A percentile compares a stretch with the other conserved stretches of the same genome.
Conservation (phyloP, 2,797 vertebrate genomes). For the Triplophysa yarkandensis region DNA sequence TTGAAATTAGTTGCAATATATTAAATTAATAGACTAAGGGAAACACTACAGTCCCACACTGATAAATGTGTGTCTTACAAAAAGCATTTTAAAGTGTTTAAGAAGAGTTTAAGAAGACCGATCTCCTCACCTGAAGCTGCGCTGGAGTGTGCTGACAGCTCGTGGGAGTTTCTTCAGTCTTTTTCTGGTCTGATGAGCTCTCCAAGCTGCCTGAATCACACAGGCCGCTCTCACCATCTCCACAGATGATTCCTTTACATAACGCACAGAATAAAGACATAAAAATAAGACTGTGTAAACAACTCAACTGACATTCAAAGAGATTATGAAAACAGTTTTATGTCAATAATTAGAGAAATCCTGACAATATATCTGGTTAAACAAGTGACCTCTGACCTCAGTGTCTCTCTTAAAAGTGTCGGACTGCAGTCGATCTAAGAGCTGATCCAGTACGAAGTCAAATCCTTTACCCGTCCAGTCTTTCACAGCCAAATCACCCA, state of each 20-base stretch:
- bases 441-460: conserved; percentile 78
- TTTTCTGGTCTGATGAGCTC: conserved; percentile 83
- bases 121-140: conserved; percentile 81
- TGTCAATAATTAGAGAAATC: no score
- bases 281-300: not conserved
- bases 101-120: no score
- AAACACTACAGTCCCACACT: no score
- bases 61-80: no score
- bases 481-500: conserved; percentile 63
- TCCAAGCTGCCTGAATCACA: conserved; percentile 89
- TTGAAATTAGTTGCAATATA: no score
- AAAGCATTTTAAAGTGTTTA: no score
- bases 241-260: conserved; percentile 52
- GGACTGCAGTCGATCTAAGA: conserved; percentile 73
- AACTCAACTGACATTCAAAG: not conserved
- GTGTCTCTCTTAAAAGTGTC: conserved; percentile 15
- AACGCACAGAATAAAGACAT: not conserved
- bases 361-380: not conserved
- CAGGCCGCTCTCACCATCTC: conserved; percentile 81
- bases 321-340: not conserved
- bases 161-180: conserved; percentile 85
- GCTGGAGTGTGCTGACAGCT: conserved; percentile 84
- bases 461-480: conserved; percentile 89
- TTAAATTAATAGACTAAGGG: no score
- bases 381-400: conserved; percentile 16